These are phyloP conservation scores for Zhuqinia jingwanae DNA, from an alignment of 2,888 invertebrate genomes.

Conservation along the genomic window DNA sequence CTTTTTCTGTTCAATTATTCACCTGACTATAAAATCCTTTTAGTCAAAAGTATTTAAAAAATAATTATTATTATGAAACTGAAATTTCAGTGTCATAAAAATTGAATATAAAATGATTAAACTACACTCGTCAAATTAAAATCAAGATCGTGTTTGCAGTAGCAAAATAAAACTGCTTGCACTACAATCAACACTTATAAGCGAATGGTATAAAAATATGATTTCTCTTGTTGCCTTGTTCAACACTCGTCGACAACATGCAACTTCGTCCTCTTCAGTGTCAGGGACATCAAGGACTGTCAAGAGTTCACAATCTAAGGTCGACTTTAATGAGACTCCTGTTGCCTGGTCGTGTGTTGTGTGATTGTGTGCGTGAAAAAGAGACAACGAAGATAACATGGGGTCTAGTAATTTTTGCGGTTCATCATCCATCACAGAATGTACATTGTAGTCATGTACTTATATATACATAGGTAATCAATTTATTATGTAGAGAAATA, in stretches of 20 bases:
- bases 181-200: constrained; percentile 43
- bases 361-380: not conserved
- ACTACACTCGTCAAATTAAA: not conserved
- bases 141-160: too few species aligned
- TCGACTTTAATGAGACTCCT: constrained; percentile 60
- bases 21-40: not conserved
- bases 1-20: not conserved
- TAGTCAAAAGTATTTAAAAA: constrained; percentile 19
- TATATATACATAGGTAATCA: not conserved
- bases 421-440: not conserved
- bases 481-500: not conserved
- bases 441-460: not conserved
- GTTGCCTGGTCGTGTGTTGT: constrained; percentile 1
- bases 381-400: not conserved
- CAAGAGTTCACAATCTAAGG: constrained; percentile 68
- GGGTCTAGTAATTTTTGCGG: constrained; percentile 11
- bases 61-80: not conserved
- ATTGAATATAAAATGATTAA: constrained; percentile 11
- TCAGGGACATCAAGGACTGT: constrained; percentile 73
- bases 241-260: constrained; percentile 62
- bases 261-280: constrained; percentile 60
- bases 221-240: constrained; percentile 3
- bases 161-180: not conserved
- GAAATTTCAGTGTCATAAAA: constrained; percentile 14
- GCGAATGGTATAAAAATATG: constrained; percentile 41